phyloP scores from a whole-genome alignment of 1,140 invertebrate genomes.

The Meloidogyne exigua region DNA sequence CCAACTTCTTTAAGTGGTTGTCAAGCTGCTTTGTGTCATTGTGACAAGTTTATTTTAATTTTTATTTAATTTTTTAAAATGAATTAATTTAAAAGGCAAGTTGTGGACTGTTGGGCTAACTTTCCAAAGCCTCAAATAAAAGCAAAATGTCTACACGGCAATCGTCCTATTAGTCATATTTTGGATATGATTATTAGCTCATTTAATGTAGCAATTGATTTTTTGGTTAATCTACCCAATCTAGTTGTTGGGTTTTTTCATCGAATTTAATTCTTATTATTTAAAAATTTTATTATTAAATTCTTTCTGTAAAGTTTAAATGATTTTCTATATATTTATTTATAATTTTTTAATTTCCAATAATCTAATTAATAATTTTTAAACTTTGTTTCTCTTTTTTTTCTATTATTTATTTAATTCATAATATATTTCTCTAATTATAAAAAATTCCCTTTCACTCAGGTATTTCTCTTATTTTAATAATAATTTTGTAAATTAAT shows the following conservation, averaged over 20 bases:
- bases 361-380: too few species aligned
- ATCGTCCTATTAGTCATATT: neutral
- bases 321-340: too few species aligned
- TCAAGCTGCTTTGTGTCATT: slow-evolving; percentile 15
- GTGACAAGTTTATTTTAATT: slow-evolving; percentile 11
- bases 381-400: too few species aligned
- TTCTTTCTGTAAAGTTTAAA: neutral
- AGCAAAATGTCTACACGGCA: slow-evolving; percentile 13
- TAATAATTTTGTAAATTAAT: too few species aligned
- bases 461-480: too few species aligned
- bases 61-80: neutral
- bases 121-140: neutral
- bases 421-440: too few species aligned
- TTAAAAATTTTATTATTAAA: neutral
- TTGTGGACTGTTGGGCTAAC: slow-evolving; percentile 21
- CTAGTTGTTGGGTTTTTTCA: neutral
- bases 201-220: neutral
- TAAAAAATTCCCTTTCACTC: too few species aligned
- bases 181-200: neutral
- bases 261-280: neutral
- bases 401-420: too few species aligned
- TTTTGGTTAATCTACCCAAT: neutral
- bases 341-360: neutral
- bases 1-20: neutral
- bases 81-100: slow-evolving; percentile 18